Evolutionary conservation across 2,888 invertebrate species (phyloP).

Genomic region (Synanthedon myopaeformis): DNA sequence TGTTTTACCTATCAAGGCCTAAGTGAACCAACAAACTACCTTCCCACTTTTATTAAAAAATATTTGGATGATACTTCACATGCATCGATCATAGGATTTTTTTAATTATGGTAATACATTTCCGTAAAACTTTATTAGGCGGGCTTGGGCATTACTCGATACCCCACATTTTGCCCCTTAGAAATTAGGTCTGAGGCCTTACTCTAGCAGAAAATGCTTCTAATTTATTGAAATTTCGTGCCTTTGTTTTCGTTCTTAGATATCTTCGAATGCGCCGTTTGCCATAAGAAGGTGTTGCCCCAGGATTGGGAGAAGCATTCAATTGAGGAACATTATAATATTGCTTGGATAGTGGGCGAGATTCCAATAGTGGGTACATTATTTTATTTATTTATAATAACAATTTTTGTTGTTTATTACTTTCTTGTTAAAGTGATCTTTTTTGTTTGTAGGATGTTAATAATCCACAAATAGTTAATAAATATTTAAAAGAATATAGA

Average conservation of each 20-base stretch:
- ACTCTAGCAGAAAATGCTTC: no score
- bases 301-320: slow-evolving; percentile 31
- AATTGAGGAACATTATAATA: slow-evolving; percentile 38
- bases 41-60: no score
- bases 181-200: no score
- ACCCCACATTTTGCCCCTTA: no score
- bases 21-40: no score
- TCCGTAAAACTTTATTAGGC: no score
- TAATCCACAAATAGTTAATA: slow-evolving; percentile 52
- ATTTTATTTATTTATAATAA: not conserved
- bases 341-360: slow-evolving; percentile 40
- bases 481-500: slow-evolving; percentile 47
- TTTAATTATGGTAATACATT: no score
- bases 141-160: no score
- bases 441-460: slow-evolving; percentile 60
- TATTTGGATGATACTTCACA: no score
- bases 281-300: slow-evolving; percentile 18
- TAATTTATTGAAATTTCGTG: no score
- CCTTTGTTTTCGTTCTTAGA: slow-evolving; percentile 8
- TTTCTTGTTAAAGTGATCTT: not conserved
- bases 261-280: slow-evolving; percentile 29
- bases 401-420: not conserved
- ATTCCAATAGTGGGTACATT: slow-evolving; percentile 34
- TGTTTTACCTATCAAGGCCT: no score
- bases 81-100: no score